phyloP scores from a whole-genome alignment of 2,888 invertebrate genomes.

The Microctonus brassicae region DNA sequence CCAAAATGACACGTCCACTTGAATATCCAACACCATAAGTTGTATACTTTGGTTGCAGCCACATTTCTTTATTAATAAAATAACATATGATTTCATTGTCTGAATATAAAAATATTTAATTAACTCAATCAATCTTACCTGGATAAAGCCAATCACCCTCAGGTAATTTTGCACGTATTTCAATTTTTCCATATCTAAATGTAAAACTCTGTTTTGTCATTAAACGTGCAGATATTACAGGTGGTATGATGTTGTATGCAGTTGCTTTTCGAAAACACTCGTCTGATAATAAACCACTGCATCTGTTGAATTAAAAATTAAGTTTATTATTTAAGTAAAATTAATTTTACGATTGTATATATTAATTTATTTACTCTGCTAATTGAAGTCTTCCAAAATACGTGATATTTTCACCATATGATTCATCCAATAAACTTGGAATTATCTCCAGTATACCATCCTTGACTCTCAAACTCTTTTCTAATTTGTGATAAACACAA shows the following conservation, averaged over 20 bases:
- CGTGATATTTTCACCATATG: constrained; percentile 55
- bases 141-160: constrained; percentile 74
- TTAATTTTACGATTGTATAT: neutral
- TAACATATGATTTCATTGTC: neutral
- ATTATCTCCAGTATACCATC: constrained; percentile 56
- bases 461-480: constrained; percentile 45
- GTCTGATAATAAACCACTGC: constrained; percentile 60
- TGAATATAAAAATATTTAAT: neutral
- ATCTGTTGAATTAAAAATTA: constrained; percentile 56
- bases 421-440: constrained; percentile 57
- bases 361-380: constrained; percentile 50
- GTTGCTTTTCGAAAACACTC: constrained; percentile 63
- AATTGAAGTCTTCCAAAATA: constrained; percentile 54
- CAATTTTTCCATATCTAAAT: constrained; percentile 71
- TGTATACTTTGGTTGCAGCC: constrained; percentile 63
- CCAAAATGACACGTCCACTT: constrained; percentile 72
- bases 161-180: constrained; percentile 72
- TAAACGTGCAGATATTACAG: constrained; percentile 70
- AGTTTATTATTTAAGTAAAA: neutral
- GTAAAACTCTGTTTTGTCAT: constrained; percentile 66
- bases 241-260: constrained; percentile 68
- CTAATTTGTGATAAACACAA: constrained; percentile 58
- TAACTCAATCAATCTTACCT: constrained; percentile 62
- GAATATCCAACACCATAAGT: constrained; percentile 56
- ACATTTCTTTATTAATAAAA: constrained; percentile 69